These are phyloP conservation scores for Galago senegalensis DNA, from an alignment of 2,797 vertebrate genomes.

Conservation along the genomic window DNA sequence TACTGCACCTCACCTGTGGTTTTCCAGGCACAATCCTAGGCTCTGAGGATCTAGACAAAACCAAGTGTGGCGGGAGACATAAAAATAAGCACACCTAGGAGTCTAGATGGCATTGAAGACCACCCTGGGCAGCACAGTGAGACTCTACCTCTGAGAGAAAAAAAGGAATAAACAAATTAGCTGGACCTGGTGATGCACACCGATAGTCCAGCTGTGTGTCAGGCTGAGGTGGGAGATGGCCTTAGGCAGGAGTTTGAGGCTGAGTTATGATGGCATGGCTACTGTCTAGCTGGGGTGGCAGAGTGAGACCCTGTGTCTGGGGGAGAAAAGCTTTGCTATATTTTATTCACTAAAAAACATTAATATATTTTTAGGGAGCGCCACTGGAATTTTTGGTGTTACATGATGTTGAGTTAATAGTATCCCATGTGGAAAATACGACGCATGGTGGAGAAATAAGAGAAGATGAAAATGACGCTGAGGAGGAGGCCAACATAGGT, in stretches of 20 bases:
- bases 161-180: neutral
- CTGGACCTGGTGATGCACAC: neutral
- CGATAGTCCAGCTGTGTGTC: neutral
- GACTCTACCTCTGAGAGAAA: neutral
- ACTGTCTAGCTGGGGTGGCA: neutral
- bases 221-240: neutral
- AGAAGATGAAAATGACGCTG: constrained; percentile 84
- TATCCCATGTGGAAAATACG: constrained; percentile 90
- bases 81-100: neutral
- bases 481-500: constrained; percentile 86
- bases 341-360: constrained; percentile 59
- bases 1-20: neutral
- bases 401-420: constrained; percentile 91
- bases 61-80: neutral
- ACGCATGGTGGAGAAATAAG: constrained; percentile 67
- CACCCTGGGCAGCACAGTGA: neutral
- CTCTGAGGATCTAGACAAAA: neutral
- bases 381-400: constrained; percentile 93
- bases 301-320: neutral
- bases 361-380: constrained; percentile 86
- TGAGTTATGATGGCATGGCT: neutral
- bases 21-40: neutral
- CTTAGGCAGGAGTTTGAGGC: neutral
- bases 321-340: neutral
- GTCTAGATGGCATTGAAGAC: neutral